Evolutionary conservation across 1,140 invertebrate species (phyloP).

Genomic region (Drosophila sucinea): DNA sequence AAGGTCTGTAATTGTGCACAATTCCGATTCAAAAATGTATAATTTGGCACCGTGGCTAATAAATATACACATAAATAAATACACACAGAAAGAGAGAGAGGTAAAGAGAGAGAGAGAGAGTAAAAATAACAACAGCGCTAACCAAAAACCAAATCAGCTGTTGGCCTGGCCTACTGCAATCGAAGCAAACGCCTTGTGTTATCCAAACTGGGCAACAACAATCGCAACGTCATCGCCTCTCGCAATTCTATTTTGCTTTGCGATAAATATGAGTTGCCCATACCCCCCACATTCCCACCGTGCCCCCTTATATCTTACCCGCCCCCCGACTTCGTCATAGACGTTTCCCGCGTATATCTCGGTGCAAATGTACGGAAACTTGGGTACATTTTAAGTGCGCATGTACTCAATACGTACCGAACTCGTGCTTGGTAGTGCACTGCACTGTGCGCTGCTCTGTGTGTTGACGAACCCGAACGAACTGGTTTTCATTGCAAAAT

Average conservation of each 20-base stretch:
- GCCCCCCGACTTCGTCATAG: conserved; percentile 4
- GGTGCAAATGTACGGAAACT: conserved; percentile 59
- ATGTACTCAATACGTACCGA: conserved; percentile 53
- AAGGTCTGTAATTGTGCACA: not conserved
- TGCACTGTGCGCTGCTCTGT: conserved; percentile 14
- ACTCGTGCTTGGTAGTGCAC: conserved; percentile 15
- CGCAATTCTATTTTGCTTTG: conserved; percentile 3
- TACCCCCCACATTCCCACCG: conserved; percentile 1
- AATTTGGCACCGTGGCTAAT: conserved; percentile 10
- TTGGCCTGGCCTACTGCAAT: conserved; percentile 35
- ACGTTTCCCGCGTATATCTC: conserved; percentile 65
- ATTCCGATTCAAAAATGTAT: conserved; percentile 5
- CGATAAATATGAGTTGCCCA: conserved; percentile 51
- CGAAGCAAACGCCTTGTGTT: conserved; percentile 3
- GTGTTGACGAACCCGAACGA: conserved; percentile 64
- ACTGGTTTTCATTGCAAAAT: conserved; percentile 37
- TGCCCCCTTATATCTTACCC: not conserved
- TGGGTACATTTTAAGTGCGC: conserved; percentile 72
- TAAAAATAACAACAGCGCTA: not conserved
- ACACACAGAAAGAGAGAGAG: conserved; percentile 1
- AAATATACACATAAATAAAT: not conserved
- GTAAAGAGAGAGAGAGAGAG: not conserved
- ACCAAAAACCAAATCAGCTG: conserved; percentile 37
- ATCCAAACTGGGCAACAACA: conserved; percentile 14
- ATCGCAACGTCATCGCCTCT: conserved; percentile 28